These are phyloP conservation scores for Bufotes viridis DNA, from an alignment of 2,797 vertebrate species.

Conservation along the genomic window DNA sequence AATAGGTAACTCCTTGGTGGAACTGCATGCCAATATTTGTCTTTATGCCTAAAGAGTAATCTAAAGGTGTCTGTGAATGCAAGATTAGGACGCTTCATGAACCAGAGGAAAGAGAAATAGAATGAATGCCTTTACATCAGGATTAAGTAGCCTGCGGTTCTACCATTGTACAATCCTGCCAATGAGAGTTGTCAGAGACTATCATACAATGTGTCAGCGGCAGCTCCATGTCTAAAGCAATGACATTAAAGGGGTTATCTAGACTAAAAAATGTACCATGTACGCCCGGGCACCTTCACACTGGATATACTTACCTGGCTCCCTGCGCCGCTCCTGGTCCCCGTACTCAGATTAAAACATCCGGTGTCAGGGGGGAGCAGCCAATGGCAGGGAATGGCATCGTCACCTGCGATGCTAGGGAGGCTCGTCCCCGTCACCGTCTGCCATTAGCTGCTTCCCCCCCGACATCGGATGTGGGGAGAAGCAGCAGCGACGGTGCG, in stretches of 20 bases:
- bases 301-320: too few species aligned
- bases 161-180: not conserved
- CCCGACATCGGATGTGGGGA: too few species aligned
- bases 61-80: constrained; percentile 12
- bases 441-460: too few species aligned
- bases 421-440: too few species aligned
- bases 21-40: constrained; percentile 26
- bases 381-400: too few species aligned
- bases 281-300: too few species aligned
- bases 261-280: too few species aligned
- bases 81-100: constrained; percentile 13
- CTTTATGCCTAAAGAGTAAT: constrained; percentile 3
- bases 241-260: not conserved
- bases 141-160: not conserved
- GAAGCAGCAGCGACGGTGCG: too few species aligned
- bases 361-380: too few species aligned
- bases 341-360: too few species aligned
- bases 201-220: not conserved
- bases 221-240: not conserved
- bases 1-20: constrained; percentile 27
- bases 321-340: too few species aligned
- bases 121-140: not conserved
- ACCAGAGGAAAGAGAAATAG: not conserved
- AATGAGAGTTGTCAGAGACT: not conserved
- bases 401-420: too few species aligned